phyloP scores from a whole-genome alignment of 2,797 vertebrate genomes.

The Spatula clypeata region DNA sequence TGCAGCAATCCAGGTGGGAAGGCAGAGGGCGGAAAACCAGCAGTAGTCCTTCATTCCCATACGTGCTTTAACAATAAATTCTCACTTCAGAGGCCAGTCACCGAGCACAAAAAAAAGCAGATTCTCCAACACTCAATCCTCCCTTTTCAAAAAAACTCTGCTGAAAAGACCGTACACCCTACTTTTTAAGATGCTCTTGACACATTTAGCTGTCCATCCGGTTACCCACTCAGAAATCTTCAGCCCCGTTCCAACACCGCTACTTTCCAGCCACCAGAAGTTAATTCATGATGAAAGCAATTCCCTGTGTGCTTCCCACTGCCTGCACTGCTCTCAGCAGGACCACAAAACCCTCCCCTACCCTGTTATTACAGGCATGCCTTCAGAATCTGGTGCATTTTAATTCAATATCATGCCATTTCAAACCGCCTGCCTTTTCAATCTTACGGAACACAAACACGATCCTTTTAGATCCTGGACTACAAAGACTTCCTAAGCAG shows the following conservation, averaged over 20 bases:
- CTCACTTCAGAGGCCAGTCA: not conserved
- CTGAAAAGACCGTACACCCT: fast-evolving
- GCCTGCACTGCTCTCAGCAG: not conserved
- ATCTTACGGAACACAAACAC: not conserved
- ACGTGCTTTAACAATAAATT: not conserved
- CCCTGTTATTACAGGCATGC: not conserved
- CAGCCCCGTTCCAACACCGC: not conserved
- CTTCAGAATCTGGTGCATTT: not conserved
- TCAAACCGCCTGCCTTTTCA: not conserved
- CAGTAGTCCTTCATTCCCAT: not conserved
- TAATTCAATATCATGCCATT: not conserved
- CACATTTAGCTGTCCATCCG: not conserved
- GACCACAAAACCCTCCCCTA: not conserved
- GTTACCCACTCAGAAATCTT: not conserved
- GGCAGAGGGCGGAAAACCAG: fast-evolving
- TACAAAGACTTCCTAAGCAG: not conserved
- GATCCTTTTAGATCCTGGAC: not conserved
- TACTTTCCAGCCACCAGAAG: not conserved
- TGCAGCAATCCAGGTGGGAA: not conserved
- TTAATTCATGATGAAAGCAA: conserved; percentile 1
- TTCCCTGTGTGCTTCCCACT: not conserved
- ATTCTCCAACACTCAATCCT: not conserved
- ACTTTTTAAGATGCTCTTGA: not conserved
- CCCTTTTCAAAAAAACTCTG: not conserved
- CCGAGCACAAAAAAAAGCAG: not conserved